These are phyloP conservation scores for Rotaria sp. DNA, from an alignment of 2,888 invertebrate genomes.

Conservation along the genomic window DNA sequence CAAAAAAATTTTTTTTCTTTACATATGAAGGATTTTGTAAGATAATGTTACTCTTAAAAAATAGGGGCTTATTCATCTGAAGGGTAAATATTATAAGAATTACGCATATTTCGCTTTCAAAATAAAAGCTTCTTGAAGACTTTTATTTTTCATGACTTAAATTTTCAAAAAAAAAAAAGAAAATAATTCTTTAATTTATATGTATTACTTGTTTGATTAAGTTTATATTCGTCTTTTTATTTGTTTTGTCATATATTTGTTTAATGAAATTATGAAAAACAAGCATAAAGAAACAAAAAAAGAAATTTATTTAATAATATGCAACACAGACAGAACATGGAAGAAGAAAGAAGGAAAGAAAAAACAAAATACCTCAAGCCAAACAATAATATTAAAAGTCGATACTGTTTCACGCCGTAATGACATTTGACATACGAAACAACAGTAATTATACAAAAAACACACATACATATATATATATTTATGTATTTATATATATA, in stretches of 20 bases:
- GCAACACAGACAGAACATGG: neutral
- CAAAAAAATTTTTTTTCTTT: no score
- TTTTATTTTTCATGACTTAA: no score
- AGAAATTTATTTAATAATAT: neutral
- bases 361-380: neutral
- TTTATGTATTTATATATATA: neutral
- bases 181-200: no score
- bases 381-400: neutral
- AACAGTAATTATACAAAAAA: neutral
- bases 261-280: neutral
- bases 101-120: no score
- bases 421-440: neutral
- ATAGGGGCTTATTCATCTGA: no score
- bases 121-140: no score
- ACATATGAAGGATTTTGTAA: no score
- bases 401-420: neutral
- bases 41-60: no score
- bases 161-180: no score
- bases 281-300: neutral
- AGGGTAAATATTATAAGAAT: no score
- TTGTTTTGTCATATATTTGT: neutral
- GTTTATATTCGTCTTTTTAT: no score
- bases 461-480: neutral
- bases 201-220: no score
- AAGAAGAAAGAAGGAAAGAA: neutral